Evolutionary conservation across 2,797 vertebrate species (phyloP).

Genomic region (Mormyrops boulengeri): DNA sequence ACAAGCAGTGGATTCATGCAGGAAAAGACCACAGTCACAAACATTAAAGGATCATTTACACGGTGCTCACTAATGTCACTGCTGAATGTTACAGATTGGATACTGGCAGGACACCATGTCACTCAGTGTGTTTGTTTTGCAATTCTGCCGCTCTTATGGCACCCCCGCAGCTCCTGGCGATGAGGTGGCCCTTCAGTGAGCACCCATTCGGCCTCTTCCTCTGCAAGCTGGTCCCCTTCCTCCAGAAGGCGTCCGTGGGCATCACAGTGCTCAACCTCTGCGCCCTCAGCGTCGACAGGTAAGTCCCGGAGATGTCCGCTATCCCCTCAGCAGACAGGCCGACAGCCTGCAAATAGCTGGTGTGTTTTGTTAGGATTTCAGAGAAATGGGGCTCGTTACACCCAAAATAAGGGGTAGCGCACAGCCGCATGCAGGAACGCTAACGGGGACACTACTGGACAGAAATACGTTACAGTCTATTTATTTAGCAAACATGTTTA

Average conservation of each 20-base stretch:
- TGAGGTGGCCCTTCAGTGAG: conserved; percentile 77
- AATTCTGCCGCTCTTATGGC: not conserved
- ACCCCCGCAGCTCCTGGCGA: conserved; percentile 70
- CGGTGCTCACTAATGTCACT: not conserved
- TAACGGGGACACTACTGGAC: not conserved
- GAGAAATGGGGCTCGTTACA: not conserved
- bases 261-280: conserved; percentile 94
- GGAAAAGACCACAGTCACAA: not conserved
- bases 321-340: too few relatives aligned
- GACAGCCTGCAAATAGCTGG: not conserved
- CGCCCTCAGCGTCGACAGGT: conserved; percentile 93
- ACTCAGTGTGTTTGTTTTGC: not conserved
- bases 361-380: not conserved
- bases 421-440: not conserved
- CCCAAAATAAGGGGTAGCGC: not conserved
- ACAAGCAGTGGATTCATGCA: not conserved
- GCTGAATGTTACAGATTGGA: not conserved
- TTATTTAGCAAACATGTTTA: not conserved
- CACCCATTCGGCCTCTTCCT: conserved; percentile 73
- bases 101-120: not conserved
- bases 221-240: conserved; percentile 86
- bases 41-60: not conserved
- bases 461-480: not conserved
- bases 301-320: conserved; percentile 19
- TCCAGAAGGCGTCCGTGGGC: conserved; percentile 90